phyloP scores from a whole-genome alignment of 2,888 invertebrate species.

The Ecliptopera silaceata region DNA sequence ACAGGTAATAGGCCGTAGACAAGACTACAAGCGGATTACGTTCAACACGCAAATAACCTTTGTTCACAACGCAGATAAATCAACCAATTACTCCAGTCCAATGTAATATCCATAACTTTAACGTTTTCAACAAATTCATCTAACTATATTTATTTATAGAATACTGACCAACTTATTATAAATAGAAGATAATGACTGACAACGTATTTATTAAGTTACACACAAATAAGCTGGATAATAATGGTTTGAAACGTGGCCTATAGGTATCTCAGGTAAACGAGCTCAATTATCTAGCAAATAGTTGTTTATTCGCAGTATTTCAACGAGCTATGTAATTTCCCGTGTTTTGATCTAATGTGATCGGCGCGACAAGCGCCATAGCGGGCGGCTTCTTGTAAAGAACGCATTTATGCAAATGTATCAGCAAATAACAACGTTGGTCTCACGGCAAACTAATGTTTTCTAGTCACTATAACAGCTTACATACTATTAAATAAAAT shows the following conservation, averaged over 20 bases:
- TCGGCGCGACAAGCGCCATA: constrained; percentile 75
- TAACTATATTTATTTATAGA: constrained; percentile 7
- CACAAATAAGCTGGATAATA: constrained; percentile 11
- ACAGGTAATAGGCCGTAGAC: constrained; percentile 56
- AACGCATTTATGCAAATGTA: constrained; percentile 74
- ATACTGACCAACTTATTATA: constrained; percentile 11
- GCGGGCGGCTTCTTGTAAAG: constrained; percentile 68
- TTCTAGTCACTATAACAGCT: constrained; percentile 39
- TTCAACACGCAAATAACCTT: constrained; percentile 56
- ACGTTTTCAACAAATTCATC: constrained; percentile 29
- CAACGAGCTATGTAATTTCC: constrained; percentile 74
- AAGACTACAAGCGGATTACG: constrained; percentile 42
- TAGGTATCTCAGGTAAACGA: constrained; percentile 59
- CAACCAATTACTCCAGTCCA: constrained; percentile 42
- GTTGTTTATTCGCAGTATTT: constrained; percentile 70
- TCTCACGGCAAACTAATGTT: constrained; percentile 51
- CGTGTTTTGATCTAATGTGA: constrained; percentile 69
- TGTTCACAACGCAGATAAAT: constrained; percentile 45
- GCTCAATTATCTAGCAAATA: constrained; percentile 71
- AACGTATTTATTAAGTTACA: constrained; percentile 9
- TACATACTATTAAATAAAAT: constrained; percentile 74
- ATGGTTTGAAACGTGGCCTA: constrained; percentile 45
- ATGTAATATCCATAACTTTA: constrained; percentile 24
- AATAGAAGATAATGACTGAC: constrained; percentile 1
- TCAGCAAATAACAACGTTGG: constrained; percentile 55